phyloP scores from a whole-genome alignment of 2,113 vertebrate genomes.

The Leiothrix lutea region DNA sequence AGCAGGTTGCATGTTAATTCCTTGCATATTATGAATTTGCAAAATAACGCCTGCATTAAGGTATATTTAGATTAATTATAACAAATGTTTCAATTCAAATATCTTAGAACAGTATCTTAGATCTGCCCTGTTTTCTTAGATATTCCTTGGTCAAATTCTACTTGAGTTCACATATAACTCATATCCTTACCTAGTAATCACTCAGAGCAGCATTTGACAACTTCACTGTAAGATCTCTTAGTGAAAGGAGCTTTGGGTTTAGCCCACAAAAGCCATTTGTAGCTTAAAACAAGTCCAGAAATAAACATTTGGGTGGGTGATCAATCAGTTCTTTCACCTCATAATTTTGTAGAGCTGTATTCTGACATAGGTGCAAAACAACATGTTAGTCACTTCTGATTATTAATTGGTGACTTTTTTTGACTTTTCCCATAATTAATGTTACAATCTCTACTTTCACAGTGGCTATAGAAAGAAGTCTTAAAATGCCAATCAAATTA shows the following conservation, averaged over 20 bases:
- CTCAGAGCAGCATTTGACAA: not conserved
- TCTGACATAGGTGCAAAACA: not conserved
- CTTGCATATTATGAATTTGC: not conserved
- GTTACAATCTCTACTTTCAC: not conserved
- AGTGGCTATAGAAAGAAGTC: not conserved
- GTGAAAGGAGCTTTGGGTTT: not conserved
- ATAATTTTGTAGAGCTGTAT: not conserved
- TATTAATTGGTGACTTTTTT: not conserved
- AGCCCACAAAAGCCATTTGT: not conserved
- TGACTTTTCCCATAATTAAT: not conserved
- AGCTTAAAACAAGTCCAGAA: not conserved
- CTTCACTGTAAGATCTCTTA: not conserved
- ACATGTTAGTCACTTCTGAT: not conserved
- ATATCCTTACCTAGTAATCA: not conserved
- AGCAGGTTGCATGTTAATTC: not conserved
- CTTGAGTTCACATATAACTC: not conserved
- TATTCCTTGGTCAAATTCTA: not conserved
- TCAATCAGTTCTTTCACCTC: not conserved
- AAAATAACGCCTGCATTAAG: not conserved
- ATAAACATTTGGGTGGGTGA: not conserved
- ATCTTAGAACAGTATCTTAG: not conserved
- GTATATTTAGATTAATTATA: not conserved
- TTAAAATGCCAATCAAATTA: slow-evolving; percentile 7
- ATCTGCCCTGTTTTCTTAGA: not conserved
- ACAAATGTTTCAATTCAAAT: not conserved